phyloP scores from a whole-genome alignment of 2,797 vertebrate genomes.

The Sparidentex hasta region DNA sequence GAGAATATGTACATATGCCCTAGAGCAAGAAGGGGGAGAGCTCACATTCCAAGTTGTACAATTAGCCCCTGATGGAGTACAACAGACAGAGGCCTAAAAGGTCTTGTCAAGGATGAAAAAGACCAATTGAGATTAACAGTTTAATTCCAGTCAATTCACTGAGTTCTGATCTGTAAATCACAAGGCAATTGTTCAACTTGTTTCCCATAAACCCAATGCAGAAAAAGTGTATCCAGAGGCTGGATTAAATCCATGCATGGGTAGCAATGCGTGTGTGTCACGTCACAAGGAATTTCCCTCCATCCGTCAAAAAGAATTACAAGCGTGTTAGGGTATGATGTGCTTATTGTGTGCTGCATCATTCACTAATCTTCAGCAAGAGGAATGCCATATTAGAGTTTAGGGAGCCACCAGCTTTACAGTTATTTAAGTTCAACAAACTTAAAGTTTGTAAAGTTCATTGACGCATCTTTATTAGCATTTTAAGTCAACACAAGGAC shows the following conservation, averaged over 20 bases:
- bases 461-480: not conserved
- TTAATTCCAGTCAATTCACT: conserved; percentile 60
- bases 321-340: conserved; percentile 60
- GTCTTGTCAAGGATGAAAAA: conserved; percentile 57
- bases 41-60: conserved; percentile 59
- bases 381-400: conserved; percentile 24
- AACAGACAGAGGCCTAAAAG: conserved; percentile 60
- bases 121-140: conserved; percentile 63
- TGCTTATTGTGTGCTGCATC: conserved; percentile 53
- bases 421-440: conserved; percentile 20
- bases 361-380: conserved; percentile 47
- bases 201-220: conserved; percentile 61
- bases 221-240: conserved; percentile 30
- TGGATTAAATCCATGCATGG: conserved; percentile 55
- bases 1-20: conserved; percentile 72
- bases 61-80: conserved; percentile 63
- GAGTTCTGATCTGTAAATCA: conserved; percentile 44
- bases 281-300: conserved; percentile 62
- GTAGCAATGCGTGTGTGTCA: conserved; percentile 61
- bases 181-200: conserved; percentile 44
- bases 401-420: conserved; percentile 18
- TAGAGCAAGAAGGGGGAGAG: conserved; percentile 39
- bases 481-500: not conserved
- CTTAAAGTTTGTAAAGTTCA: not conserved
- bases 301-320: conserved; percentile 63